These are phyloP conservation scores for Empidonax alnorum DNA, from an alignment of 2,113 vertebrate species.

Conservation along the genomic window DNA sequence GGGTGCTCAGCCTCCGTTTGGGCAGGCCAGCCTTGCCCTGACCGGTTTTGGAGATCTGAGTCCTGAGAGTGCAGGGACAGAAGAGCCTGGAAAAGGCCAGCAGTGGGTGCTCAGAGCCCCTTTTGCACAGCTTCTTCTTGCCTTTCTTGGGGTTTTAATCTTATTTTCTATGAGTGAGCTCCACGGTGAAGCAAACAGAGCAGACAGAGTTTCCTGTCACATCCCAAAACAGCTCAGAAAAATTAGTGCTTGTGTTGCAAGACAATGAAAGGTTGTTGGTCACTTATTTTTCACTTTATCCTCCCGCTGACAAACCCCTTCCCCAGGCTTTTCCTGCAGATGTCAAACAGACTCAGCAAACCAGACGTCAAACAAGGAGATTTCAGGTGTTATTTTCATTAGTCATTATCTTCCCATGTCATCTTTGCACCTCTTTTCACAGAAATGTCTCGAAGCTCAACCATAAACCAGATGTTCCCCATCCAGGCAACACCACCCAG, in stretches of 20 bases:
- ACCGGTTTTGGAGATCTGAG: too few species aligned
- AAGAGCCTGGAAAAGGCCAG: neutral
- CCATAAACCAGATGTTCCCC: neutral
- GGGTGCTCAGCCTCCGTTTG: too few species aligned
- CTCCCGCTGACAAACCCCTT: neutral
- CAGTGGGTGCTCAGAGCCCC: neutral
- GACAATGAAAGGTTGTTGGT: neutral
- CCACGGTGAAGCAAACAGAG: neutral
- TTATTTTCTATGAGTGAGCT: neutral
- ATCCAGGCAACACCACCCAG: neutral
- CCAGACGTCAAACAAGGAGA: neutral
- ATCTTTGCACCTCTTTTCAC: neutral
- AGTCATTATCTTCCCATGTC: neutral
- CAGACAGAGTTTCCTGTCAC: neutral
- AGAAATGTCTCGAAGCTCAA: neutral
- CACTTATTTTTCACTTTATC: neutral
- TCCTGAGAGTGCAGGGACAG: fast-evolving
- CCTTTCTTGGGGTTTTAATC: neutral
- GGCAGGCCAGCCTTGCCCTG: neutral
- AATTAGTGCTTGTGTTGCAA: neutral
- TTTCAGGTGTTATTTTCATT: neutral
- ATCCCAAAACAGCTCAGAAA: neutral
- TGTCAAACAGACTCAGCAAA: neutral
- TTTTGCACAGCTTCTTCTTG: neutral
- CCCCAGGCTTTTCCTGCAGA: neutral